Base-by-base conservation (phyloP, 2,888 invertebrate genomes). In the Osedax frankpressi region DNA sequence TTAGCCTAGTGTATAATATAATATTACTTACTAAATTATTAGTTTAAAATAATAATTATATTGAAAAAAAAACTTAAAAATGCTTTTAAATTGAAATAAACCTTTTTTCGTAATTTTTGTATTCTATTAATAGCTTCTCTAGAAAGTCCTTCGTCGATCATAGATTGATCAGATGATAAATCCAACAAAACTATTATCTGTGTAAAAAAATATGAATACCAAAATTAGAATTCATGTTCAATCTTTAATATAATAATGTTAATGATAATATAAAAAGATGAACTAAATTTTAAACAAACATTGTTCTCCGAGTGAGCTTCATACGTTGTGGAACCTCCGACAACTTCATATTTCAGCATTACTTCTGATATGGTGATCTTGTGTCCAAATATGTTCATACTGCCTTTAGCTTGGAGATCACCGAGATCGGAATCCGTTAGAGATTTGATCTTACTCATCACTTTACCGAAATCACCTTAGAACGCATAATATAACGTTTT, bases 81-180 rank as follows among this genome's bases (percentile, higher is more conserved):
- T n/a, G n/a, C n/a, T n/a, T n/a, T n/a, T 65, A 65, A 11, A 30
- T 26, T 30, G 44, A 25, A 14, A 30, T 62, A 60, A 25, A 85
- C 85, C 82, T 94, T 94, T 85, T 99, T 99, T 75, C 97, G 87
- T 14, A 98, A 87, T 84, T 94, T 96, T 83, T 99, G 98, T 30
- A 98, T 89, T 74, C 97, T 89, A 83, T 97, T 98, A 75, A 95
- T 92, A 28, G 97, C 90, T 86, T 99, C 98, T 75, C 97, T 88
- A 0, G 96, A 92, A 28, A 92, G 88, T 6, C 98, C 98, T 87
- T 98, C 97, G 81, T 95, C 92, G 76, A 92, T 87, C 89, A 96
- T 90, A 28, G 90, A 89, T 81, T 92, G 90, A 83, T 94, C 94
- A 1, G 92, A 92, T 0, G 90, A 90, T 73, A 93, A 89, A 83